Evolutionary conservation across 2,113 vertebrate genomes (phyloP), one percentile per base, ranked within the genome.

Genomic region (Thalassarche chlororhynchos): DNA sequence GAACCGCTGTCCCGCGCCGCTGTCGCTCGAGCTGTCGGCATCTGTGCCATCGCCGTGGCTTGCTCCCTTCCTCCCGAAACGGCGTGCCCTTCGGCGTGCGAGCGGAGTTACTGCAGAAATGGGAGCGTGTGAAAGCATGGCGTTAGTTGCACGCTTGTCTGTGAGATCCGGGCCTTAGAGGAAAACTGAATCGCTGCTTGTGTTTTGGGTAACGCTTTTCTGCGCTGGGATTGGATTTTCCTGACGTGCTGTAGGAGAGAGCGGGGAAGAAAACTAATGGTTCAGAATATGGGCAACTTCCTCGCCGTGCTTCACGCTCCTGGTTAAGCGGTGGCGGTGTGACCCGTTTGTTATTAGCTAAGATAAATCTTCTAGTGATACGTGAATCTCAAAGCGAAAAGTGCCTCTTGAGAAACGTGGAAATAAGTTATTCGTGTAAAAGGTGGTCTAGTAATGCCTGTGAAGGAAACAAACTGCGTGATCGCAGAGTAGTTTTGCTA

Each of bases 251-350:
- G 31, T 8, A 8, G 36, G 64, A 34, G 24, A 17, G 21, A 66
- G 61, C 0, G 7, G 49, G 51, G 19, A n/a, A 7, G 52, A 28
- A 31, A 44, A 6, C 12, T 2, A 3, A 2, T 4, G 13, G 42
- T 8, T 61, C 13, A 0, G 31, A 5, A 6, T 4, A 4, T 0
- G 13, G 47, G 1, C 8, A 19, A 8, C 8, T 7, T 13, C 42
- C 11, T 20, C 3, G 29, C 17, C 4, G 11, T 3, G 24, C 34
- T 17, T 23, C 13, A 6, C 0, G 1, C 19, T 15, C 20, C 55
- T 3, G n/a, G 17, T 16, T 42, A 18, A 10, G 17, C 6, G 3
- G 34, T 8, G 60, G 23, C 1, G 3, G 54, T 3, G 20, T 13
- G 38, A 62, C n/a, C 28, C 5, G 0, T 14, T 1, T 38, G 46